These are phyloP conservation scores for Loris lydekkerianus DNA, from an alignment of 2,797 vertebrate species.

Conservation along the genomic window DNA sequence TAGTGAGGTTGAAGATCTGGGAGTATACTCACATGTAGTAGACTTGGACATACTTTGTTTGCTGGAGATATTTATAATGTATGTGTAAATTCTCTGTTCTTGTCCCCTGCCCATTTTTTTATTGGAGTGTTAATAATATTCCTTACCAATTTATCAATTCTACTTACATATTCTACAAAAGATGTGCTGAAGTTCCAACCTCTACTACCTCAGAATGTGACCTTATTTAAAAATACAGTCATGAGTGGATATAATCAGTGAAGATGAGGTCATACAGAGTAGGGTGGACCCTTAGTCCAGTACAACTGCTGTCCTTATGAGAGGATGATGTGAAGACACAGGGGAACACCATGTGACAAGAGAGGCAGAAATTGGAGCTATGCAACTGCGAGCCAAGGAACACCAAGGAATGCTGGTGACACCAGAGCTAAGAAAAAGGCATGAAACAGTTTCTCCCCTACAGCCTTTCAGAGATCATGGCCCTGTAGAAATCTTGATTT, in stretches of 20 bases:
- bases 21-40: neutral
- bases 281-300: neutral
- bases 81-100: neutral
- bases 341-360: neutral
- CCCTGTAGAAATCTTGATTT: neutral
- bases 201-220: neutral
- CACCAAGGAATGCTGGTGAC: neutral
- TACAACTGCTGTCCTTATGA: neutral
- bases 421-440: neutral
- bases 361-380: neutral
- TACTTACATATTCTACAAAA: neutral
- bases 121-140: neutral
- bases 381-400: neutral
- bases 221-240: neutral
- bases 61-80: neutral
- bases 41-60: neutral
- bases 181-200: neutral
- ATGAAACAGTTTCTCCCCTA: neutral
- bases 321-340: neutral
- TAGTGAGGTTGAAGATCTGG: neutral
- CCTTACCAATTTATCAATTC: neutral
- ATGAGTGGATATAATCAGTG: neutral
- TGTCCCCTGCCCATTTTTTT: neutral
- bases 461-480: neutral
- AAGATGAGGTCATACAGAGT: neutral